Conservation (phyloP, 2,888 invertebrate genomes). For the Heliconius hortense region DNA sequence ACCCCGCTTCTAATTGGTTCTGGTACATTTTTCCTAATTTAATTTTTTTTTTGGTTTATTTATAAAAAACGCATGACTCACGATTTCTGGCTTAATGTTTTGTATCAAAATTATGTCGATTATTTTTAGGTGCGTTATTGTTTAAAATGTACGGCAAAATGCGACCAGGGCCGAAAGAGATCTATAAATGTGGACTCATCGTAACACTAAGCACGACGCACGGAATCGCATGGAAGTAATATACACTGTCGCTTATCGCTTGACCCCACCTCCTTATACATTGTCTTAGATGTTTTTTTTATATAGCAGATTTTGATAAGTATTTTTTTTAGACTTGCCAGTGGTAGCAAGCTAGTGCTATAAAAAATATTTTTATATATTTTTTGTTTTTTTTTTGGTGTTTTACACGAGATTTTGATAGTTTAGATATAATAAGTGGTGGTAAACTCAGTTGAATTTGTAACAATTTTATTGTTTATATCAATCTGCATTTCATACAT, state of each 20-base stretch:
- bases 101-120: constrained; percentile 57
- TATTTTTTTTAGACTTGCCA: background rate
- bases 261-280: constrained; percentile 37
- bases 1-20: constrained; percentile 66
- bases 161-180: constrained; percentile 82
- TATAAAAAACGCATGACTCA: constrained; percentile 48
- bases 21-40: constrained; percentile 69
- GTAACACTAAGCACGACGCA: constrained; percentile 64
- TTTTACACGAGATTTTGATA: constrained; percentile 29
- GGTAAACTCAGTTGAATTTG: background rate
- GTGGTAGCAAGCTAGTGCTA: constrained; percentile 14
- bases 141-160: constrained; percentile 63
- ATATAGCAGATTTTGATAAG: constrained; percentile 8
- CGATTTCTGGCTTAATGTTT: constrained; percentile 43
- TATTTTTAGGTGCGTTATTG: constrained; percentile 69
- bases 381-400: constrained; percentile 45
- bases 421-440: background rate
- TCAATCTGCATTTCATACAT: constrained; percentile 3
- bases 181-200: constrained; percentile 54
- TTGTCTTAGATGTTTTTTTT: constrained; percentile 19
- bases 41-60: constrained; percentile 47
- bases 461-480: background rate
- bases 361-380: constrained; percentile 25
- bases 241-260: constrained; percentile 46
- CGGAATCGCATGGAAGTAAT: constrained; percentile 62